Evolutionary conservation across 2,888 invertebrate species (phyloP), one percentile per base, ranked within the genome.

Genomic region (Cerceris rybyensis): DNA sequence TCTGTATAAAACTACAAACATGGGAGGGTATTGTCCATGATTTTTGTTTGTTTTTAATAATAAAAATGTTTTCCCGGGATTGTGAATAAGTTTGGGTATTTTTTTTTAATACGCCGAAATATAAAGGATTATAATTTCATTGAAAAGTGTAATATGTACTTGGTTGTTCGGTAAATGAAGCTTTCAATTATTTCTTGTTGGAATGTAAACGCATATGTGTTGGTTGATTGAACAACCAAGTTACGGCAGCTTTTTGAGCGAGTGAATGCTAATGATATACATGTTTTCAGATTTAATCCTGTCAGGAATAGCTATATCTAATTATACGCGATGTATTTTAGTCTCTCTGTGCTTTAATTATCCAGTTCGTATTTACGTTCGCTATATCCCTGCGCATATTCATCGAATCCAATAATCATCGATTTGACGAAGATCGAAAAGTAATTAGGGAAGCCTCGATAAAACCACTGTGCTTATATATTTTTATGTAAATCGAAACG

Each of bases 401-500:
- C 63, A 52, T 13, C n/a, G 63, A 63, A 63, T 52, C 39, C 50
- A 52, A 63, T 63, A 63, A 63, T 52, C 63, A 39, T 50, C 52
- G 63, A 63, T 63, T 63, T 52, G 63, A 61, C 60, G 46, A 43
- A 14, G 63, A 52, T 63, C 63, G 49, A 50, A 46, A 50, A 52
- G 52, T 52, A 52, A 63, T 63, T 63, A 63, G 50, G 43, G 60
- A 46, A 61, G 46, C 43, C 60, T 14, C 60, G 16, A 16, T 46
- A 46, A 61, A 61, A 61, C 17, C 60, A 13, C 14, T 14, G 39
- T 13, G 14, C 13, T 14, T 11, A 16, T 13, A 16, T 13, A 17
- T 61, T 61, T 61, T 46, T 46, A 43, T 46, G 16, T 14, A 61
- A 61, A 61, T 61, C 17, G 46, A 50, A 0, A n/a, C 1, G 9